A percentile compares a stretch with the other conserved stretches of the same genome.
Conservation (phyloP, 2,113 vertebrate genomes). For the Oxygymnocypris stewartii region DNA sequence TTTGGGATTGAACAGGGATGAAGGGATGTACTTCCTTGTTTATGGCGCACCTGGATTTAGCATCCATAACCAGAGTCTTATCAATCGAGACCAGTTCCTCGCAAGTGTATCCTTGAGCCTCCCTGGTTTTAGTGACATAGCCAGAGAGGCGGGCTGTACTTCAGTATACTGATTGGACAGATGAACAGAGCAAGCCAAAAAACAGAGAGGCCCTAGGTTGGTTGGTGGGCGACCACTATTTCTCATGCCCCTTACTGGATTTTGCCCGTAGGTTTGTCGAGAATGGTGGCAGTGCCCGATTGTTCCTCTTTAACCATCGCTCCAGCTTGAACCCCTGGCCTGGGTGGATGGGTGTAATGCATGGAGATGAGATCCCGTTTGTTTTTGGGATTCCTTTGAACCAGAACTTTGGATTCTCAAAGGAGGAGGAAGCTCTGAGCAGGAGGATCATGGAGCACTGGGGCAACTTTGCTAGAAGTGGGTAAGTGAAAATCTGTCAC, state of each 20-base stretch:
- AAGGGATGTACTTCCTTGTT: slow-evolving; percentile 78
- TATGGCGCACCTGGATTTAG: slow-evolving; percentile 81
- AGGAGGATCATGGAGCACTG: slow-evolving; percentile 84
- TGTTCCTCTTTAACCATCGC: slow-evolving; percentile 86
- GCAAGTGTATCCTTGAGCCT: slow-evolving; percentile 70
- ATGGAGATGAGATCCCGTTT: slow-evolving; percentile 92
- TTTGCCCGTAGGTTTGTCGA: slow-evolving; percentile 75
- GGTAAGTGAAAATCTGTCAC: slow-evolving; percentile 74
- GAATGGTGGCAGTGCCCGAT: slow-evolving; percentile 69
- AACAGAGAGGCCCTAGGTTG: slow-evolving; percentile 80
- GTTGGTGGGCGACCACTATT: slow-evolving; percentile 76
- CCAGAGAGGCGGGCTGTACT: slow-evolving; percentile 74
- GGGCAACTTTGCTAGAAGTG: slow-evolving; percentile 88
- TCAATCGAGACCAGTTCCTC: slow-evolving; percentile 79
- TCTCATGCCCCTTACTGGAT: slow-evolving; percentile 79
- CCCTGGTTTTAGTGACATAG: slow-evolving; percentile 65
- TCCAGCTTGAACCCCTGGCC: slow-evolving; percentile 88
- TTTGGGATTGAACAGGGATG: slow-evolving; percentile 83
- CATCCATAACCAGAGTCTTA: slow-evolving; percentile 76
- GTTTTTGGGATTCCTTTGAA: slow-evolving; percentile 88
- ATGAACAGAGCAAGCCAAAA: slow-evolving; percentile 69
- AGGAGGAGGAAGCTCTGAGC: slow-evolving; percentile 82
- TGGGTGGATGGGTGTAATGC: slow-evolving; percentile 90
- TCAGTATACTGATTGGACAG: slow-evolving; percentile 84
- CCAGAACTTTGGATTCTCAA: slow-evolving; percentile 78